Evolutionary conservation across 2,113 vertebrate genomes (phyloP), one percentile per base, ranked within the genome.

Genomic region (Actinemys pallida): DNA sequence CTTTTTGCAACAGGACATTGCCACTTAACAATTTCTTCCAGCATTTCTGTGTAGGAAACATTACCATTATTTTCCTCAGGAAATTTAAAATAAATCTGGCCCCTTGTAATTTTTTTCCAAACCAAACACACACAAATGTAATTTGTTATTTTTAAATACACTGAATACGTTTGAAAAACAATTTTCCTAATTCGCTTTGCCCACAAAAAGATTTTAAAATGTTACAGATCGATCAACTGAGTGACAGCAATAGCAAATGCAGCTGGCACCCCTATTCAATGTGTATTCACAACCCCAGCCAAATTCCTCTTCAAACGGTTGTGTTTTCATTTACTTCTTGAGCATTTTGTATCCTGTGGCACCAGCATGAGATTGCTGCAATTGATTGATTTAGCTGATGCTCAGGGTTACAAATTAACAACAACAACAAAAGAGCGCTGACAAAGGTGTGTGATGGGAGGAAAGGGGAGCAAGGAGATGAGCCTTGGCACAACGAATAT

Each of bases 161-260:
- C 87, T n/a, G 92, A 94, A 97, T 97, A 89, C 83, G 92, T 96
- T 98, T 97, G 94, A 94, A 97, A 81, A 98, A 95, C 92, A 96
- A 59, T 94, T 97, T 95, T 97, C 65, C 91, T 93, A 88, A 97
- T 97, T 97, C 65, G 42, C 93, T 97, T 95, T 97, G 95, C 91
- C 88, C 94, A 90, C 83, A 88, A 97, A 95, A 91, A 97, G 89
- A 96, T 97, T 62, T 96, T 87, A 81, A 88, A 95, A 89, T 92
- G 97, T 95, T 97, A 93, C 96, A 97, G 96, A 95, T 93, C 62
- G 94, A 97, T 86, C 91, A 89, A 69, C 24, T 95, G 24, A 96
- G 90, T 91, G 93, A 57, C 81, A 78, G 89, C 92, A 81, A 69
- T 72, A 96, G 56, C 83, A 97, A 96, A 95, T n/a, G 96, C 97